Percentiles rank a stretch among this genome's conserved stretches.
Evolutionary conservation across 2,888 invertebrate genomes (phyloP).

Genomic region (Tupiocoris notatus): DNA sequence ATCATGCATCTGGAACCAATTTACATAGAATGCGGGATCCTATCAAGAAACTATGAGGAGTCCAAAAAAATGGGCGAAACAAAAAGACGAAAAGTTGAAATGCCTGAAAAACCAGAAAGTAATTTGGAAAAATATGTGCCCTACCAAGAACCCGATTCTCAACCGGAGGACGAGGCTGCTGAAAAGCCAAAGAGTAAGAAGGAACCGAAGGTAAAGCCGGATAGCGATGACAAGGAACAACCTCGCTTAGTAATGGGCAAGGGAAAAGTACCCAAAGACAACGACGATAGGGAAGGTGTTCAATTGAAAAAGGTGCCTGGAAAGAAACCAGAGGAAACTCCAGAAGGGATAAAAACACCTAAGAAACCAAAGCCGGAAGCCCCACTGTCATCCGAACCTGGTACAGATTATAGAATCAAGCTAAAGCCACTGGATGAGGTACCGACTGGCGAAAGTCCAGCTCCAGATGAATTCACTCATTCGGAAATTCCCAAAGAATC

Average conservation of each 20-base stretch:
- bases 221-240: slow-evolving; percentile 55
- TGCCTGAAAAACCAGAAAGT: slow-evolving; percentile 49
- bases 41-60: slow-evolving; percentile 52
- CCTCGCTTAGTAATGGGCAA: slow-evolving; percentile 57
- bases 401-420: slow-evolving; percentile 47
- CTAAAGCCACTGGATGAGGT: slow-evolving; percentile 50
- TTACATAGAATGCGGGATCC: slow-evolving; percentile 51
- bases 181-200: slow-evolving; percentile 54
- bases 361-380: slow-evolving; percentile 50
- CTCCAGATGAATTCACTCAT: slow-evolving; percentile 39
- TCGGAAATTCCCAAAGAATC: not conserved
- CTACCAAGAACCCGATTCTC: slow-evolving; percentile 45
- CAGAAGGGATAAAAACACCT: slow-evolving; percentile 51
- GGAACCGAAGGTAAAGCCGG: slow-evolving; percentile 51
- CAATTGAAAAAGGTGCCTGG: slow-evolving; percentile 60
- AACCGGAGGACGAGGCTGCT: slow-evolving; percentile 44
- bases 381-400: slow-evolving; percentile 50
- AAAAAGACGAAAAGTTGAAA: slow-evolving; percentile 49
- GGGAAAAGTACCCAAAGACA: slow-evolving; percentile 55
- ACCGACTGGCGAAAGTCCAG: slow-evolving; percentile 51
- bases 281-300: slow-evolving; percentile 54
- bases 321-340: slow-evolving; percentile 53
- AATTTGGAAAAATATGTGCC: slow-evolving; percentile 50
- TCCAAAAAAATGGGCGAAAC: slow-evolving; percentile 51
- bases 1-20: slow-evolving; percentile 52